These are phyloP conservation scores for Anaspis maculata DNA, from an alignment of 2,888 invertebrate genomes.

Conservation along the genomic window DNA sequence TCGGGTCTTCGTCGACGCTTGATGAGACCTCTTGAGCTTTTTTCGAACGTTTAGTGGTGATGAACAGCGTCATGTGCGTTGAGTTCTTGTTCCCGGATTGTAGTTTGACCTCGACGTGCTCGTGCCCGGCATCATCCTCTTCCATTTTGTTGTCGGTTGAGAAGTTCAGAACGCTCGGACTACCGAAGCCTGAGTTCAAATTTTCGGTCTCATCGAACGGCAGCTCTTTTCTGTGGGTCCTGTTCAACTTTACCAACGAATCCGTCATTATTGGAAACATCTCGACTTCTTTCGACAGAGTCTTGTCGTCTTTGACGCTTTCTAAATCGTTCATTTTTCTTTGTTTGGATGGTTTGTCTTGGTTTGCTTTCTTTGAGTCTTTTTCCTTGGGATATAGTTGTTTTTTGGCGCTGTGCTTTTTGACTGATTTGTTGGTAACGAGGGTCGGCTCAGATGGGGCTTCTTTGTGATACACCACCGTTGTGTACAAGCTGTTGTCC, in stretches of 20 bases:
- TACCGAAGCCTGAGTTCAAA: slow-evolving; percentile 1
- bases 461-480: slow-evolving; percentile 27
- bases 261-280: slow-evolving; percentile 31
- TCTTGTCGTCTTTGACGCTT: slow-evolving; percentile 9
- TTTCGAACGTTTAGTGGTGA: slow-evolving; percentile 18
- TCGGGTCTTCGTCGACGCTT: no score
- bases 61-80: slow-evolving; percentile 17
- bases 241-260: slow-evolving; percentile 32
- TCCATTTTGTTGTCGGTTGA: slow-evolving; percentile 11
- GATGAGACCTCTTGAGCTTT: slow-evolving; percentile 20
- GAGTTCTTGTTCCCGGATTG: slow-evolving; percentile 16
- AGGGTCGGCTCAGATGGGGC: slow-evolving; percentile 21
- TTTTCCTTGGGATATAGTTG: slow-evolving; percentile 19
- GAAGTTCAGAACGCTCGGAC: slow-evolving; percentile 13
- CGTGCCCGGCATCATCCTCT: slow-evolving; percentile 10
- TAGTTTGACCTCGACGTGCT: slow-evolving; percentile 27
- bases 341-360: slow-evolving; percentile 10
- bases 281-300: slow-evolving; percentile 36
- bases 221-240: slow-evolving; percentile 38
- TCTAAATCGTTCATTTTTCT: slow-evolving; percentile 6
- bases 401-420: slow-evolving; percentile 10
- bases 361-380: slow-evolving; percentile 12
- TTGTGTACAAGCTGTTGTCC: slow-evolving; percentile 20
- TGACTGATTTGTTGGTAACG: slow-evolving; percentile 20
- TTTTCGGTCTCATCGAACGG: slow-evolving; percentile 23